Base-by-base conservation (phyloP, 64 coral and sea anemone species). In the Pachyseris speciosa region DNA sequence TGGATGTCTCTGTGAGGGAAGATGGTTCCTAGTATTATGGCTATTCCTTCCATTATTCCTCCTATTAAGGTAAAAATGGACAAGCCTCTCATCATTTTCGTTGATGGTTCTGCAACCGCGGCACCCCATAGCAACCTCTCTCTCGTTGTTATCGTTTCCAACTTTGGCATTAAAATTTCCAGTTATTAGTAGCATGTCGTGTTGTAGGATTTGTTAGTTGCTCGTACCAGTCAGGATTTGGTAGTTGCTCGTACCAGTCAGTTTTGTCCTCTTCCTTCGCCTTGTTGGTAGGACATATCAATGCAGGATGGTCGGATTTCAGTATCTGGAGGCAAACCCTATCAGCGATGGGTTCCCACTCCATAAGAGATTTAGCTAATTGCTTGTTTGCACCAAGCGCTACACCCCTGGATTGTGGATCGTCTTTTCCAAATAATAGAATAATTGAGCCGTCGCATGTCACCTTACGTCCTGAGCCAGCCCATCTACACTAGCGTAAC, bases 201-300 rank as follows among this genome's bases (percentile, higher is more conserved):
- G n/a, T n/a, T n/a, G n/a, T n/a, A n/a, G n/a, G n/a, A n/a, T n/a
- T n/a, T n/a, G n/a, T n/a, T n/a, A n/a, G n/a, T n/a, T n/a, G n/a
- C n/a, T n/a, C n/a, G n/a, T n/a, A n/a, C n/a, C n/a, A n/a, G n/a
- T n/a, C n/a, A n/a, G n/a, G n/a, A n/a, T n/a, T n/a, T n/a, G n/a
- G n/a, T n/a, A n/a, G n/a, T n/a, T n/a, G n/a, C n/a, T n/a, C n/a
- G n/a, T n/a, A n/a, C n/a, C n/a, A n/a, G n/a, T n/a, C n/a, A n/a
- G n/a, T n/a, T n/a, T n/a, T n/a, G n/a, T n/a, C n/a, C n/a, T n/a
- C n/a, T n/a, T n/a, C n/a, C n/a, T n/a, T n/a, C n/a, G 72, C 50
- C 20, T 78, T 52, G 36, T 64, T 78, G 57, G 71, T 66, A 43
- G 87, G 72, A 52, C 73, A 24, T 89, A 64, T 16, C 73, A 77